These are phyloP conservation scores for Osedax fenrisi DNA, from an alignment of 2,888 invertebrate genomes.

Conservation along the genomic window DNA sequence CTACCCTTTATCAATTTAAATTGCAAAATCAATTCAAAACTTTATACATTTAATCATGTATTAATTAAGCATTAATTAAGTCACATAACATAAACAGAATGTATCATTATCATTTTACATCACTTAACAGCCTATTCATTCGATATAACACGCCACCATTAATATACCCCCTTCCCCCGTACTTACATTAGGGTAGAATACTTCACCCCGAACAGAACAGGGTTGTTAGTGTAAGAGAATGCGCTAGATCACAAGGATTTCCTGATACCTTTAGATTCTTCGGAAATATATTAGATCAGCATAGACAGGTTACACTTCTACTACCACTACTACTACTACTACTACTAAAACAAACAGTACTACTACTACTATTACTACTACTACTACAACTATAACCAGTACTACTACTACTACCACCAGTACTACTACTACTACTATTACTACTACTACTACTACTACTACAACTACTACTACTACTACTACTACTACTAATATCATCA, in stretches of 20 bases:
- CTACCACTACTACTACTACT: not conserved
- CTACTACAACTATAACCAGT: not conserved
- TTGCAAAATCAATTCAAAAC: too few species aligned
- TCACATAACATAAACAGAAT: too few species aligned
- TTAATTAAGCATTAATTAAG: too few species aligned
- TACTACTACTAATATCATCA: not conserved
- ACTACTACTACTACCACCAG: not conserved
- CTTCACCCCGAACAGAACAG: conserved; percentile 64
- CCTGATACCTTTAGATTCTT: conserved; percentile 65
- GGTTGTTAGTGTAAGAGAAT: conserved; percentile 74
- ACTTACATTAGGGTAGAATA: conserved; percentile 65
- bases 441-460: not conserved
- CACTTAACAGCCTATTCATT: too few species aligned
- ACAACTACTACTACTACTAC: not conserved
- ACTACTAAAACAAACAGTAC: conserved; percentile 70
- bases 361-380: conserved; percentile 56
- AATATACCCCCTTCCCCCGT: too few species aligned
- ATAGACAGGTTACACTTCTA: conserved; percentile 58
- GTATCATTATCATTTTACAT: too few species aligned
- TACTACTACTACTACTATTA: not conserved
- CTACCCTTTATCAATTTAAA: too few species aligned
- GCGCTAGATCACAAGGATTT: conserved; percentile 75
- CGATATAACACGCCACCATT: too few species aligned
- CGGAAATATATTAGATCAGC: conserved; percentile 65
- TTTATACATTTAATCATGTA: too few species aligned